phyloP scores from a whole-genome alignment of 37 sponge, comb jelly and placozoan genomes.

The Ephydatia muelleri region DNA sequence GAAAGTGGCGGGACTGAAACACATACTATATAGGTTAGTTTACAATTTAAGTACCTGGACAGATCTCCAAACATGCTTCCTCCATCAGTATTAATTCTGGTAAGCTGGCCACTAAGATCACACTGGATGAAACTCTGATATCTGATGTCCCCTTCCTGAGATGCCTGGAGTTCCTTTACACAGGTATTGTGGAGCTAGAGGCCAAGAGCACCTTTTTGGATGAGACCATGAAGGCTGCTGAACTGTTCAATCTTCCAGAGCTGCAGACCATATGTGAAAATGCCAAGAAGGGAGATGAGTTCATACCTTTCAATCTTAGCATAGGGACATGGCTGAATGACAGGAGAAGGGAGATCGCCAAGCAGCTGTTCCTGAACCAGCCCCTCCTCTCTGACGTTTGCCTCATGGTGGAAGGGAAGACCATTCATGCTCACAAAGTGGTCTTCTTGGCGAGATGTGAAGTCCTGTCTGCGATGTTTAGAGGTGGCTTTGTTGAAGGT shows the following conservation, averaged over 20 bases:
- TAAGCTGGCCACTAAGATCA: slow-evolving; percentile 30
- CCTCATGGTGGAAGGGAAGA: slow-evolving; percentile 62
- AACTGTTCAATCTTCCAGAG: slow-evolving; percentile 76
- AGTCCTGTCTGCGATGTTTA: slow-evolving; percentile 86
- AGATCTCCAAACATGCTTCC: not conserved
- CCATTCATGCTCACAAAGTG: slow-evolving; percentile 71
- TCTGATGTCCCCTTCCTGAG: slow-evolving; percentile 46
- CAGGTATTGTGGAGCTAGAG: slow-evolving; percentile 56
- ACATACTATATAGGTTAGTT: slow-evolving; percentile 39
- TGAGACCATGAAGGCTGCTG: slow-evolving; percentile 59
- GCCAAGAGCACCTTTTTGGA: slow-evolving; percentile 58
- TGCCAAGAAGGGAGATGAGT: slow-evolving; percentile 65
- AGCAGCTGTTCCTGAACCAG: slow-evolving; percentile 78
- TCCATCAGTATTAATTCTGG: slow-evolving; percentile 6
- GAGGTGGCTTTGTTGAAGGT: slow-evolving; percentile 72
- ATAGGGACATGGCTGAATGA: slow-evolving; percentile 91
- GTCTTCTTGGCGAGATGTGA: slow-evolving; percentile 76
- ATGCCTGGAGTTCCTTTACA: slow-evolving; percentile 79
- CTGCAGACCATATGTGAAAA: slow-evolving; percentile 68
- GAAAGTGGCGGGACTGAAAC: slow-evolving; percentile 52
- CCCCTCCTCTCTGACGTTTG: slow-evolving; percentile 63
- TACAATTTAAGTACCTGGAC: not conserved
- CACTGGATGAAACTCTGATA: slow-evolving; percentile 48
- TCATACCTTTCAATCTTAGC: slow-evolving; percentile 71
- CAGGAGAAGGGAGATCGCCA: slow-evolving; percentile 58